phyloP scores from a whole-genome alignment of 2,797 vertebrate species.

The Dendrocincla tyrannina region DNA sequence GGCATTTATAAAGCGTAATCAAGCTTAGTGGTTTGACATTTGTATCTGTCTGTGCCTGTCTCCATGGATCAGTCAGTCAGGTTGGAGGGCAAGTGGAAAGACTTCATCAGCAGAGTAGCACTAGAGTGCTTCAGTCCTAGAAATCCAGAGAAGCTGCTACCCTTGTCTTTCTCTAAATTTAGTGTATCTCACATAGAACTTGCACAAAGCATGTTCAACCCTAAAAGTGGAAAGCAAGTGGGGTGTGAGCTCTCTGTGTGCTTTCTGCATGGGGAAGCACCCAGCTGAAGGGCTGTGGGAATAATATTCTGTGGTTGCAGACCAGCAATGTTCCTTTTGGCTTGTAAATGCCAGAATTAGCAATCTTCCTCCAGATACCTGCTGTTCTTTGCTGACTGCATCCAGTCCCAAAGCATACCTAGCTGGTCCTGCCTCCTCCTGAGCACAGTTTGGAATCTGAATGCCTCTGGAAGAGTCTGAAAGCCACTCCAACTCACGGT shows the following conservation, averaged over 20 bases:
- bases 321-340: not conserved
- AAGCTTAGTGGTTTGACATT: constrained; percentile 13
- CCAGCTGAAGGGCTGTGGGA: not conserved
- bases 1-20: not conserved
- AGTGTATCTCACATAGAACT: not conserved
- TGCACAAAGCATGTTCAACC: not conserved
- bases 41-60: not conserved
- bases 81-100: not conserved
- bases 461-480: not conserved
- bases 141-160: not conserved
- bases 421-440: not conserved
- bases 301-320: not conserved
- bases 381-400: not conserved
- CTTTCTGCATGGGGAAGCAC: not conserved
- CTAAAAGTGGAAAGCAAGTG: not conserved
- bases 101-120: not conserved
- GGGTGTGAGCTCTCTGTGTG: not conserved
- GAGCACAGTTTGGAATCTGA: not conserved
- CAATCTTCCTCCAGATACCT: not conserved
- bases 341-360: not conserved
- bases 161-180: not conserved
- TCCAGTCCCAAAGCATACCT: not conserved
- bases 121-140: not conserved
- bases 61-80: not conserved
- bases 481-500: accelerated